Conservation (phyloP, 2,113 vertebrate genomes). For the Sakesphorus luctuosus region DNA sequence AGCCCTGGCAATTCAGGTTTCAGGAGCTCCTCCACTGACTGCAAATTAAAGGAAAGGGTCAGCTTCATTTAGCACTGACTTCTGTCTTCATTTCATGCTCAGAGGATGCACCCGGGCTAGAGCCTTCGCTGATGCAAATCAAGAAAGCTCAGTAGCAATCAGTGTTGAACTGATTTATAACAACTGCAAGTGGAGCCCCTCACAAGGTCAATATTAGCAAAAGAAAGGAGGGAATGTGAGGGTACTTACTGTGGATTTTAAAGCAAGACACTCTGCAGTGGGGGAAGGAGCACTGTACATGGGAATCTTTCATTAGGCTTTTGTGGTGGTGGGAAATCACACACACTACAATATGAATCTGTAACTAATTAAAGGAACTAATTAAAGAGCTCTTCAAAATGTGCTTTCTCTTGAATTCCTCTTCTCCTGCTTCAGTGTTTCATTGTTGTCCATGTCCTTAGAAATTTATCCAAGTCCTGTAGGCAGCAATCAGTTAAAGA, state of each 20-base stretch:
- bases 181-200: slow-evolving; percentile 13
- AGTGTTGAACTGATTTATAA: slow-evolving; percentile 31
- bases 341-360: not conserved
- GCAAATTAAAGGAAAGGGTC: slow-evolving; percentile 30
- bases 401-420: not conserved
- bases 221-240: not conserved
- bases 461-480: not conserved
- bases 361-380: slow-evolving; percentile 25
- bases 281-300: not conserved
- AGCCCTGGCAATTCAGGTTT: not conserved
- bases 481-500: slow-evolving; percentile 6
- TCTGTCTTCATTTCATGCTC: slow-evolving; percentile 33
- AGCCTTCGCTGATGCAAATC: slow-evolving; percentile 41
- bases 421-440: not conserved
- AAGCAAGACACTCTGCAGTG: not conserved
- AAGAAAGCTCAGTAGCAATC: slow-evolving; percentile 44
- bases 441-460: slow-evolving; percentile 1
- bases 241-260: not conserved
- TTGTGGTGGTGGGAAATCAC: not conserved
- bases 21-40: not conserved
- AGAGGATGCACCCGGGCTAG: not conserved
- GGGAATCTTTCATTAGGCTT: not conserved
- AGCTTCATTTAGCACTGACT: slow-evolving; percentile 1
- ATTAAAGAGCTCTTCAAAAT: slow-evolving; percentile 23
- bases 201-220: slow-evolving; percentile 54